A percentile compares a stretch with the other conserved stretches of the same genome.
These are phyloP conservation scores for Caenorhabditis latens DNA, from an alignment of 1,140 invertebrate genomes.

Conservation along the genomic window DNA sequence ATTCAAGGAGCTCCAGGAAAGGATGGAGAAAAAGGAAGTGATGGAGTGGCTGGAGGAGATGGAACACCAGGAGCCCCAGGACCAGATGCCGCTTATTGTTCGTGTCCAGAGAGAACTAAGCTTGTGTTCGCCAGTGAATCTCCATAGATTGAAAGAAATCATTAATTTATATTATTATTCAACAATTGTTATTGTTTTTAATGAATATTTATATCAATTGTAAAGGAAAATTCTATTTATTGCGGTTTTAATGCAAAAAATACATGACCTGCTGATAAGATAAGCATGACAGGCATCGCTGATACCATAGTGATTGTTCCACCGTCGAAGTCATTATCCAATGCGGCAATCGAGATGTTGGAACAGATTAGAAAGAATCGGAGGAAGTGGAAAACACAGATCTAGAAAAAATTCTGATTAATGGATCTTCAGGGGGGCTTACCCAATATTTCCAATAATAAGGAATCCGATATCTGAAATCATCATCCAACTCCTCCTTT, in stretches of 20 bases:
- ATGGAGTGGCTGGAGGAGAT: conserved; percentile 43
- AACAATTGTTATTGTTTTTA: conserved; percentile 13
- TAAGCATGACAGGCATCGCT: conserved; percentile 7
- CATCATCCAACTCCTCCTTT: background rate
- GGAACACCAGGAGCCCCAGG: conserved; percentile 47
- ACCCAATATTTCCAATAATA: conserved; percentile 51
- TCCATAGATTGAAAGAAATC: background rate
- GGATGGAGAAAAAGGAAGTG: conserved; percentile 41
- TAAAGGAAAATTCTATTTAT: background rate
- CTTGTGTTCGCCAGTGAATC: conserved; percentile 40
- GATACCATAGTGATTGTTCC: conserved; percentile 32
- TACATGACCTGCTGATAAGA: conserved; percentile 18
- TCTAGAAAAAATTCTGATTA: background rate
- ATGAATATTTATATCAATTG: background rate
- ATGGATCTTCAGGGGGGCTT: background rate
- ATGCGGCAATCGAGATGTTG: conserved; percentile 49
- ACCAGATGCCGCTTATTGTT: conserved; percentile 62
- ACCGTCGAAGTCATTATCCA: conserved; percentile 59
- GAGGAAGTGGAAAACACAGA: conserved; percentile 18
- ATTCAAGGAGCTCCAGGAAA: conserved; percentile 63
- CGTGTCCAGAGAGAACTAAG: conserved; percentile 57
- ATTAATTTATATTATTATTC: conserved; percentile 12
- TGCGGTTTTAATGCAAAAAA: conserved; percentile 8
- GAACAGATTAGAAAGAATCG: conserved; percentile 42
- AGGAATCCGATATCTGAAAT: conserved; percentile 16